Base-by-base conservation (phyloP, 2,888 invertebrate genomes). In the Andrena bicolor region DNA sequence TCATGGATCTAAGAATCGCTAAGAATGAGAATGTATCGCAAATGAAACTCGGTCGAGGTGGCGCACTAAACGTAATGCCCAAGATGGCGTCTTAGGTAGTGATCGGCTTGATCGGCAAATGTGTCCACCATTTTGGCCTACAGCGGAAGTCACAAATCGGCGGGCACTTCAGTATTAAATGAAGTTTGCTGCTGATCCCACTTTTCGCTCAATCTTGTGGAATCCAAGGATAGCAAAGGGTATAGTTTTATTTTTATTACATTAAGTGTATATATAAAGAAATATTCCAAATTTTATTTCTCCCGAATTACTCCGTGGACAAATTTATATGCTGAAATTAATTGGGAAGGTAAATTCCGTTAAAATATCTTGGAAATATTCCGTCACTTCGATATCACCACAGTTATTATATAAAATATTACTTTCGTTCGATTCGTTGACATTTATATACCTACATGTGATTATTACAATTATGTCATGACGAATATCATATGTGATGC, bases 181-280 rank as follows among this genome's bases (percentile, higher is more conserved):
- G n/a, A n/a, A n/a, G n/a, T n/a, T n/a, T n/a, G n/a, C n/a, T n/a
- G n/a, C n/a, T n/a, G n/a, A n/a, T n/a, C n/a, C n/a, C n/a, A n/a
- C n/a, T n/a, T n/a, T n/a, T n/a, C n/a, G n/a, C n/a, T n/a, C n/a
- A n/a, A n/a, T n/a, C n/a, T n/a, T n/a, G n/a, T n/a, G n/a, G n/a
- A n/a, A n/a, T n/a, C n/a, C n/a, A n/a, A n/a, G n/a, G n/a, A n/a
- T n/a, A 86, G 68, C 75, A 76, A 60, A 73, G 79, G 23, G 68
- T 58, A 70, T 58, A 80, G 30, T 78, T 80, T 64, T 16, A 16
- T 74, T 71, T 60, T 32, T 64, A 80, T 79, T 84, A 76, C 79
- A 20, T 72, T 81, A 53, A 82, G 13, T 76, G 60, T 69, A 78
- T 78, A 76, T 78, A 56, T 81, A 83, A 70, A 71, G 60, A 82